Conservation (phyloP, 2,888 invertebrate species). For the Drosophila prostipennis region DNA sequence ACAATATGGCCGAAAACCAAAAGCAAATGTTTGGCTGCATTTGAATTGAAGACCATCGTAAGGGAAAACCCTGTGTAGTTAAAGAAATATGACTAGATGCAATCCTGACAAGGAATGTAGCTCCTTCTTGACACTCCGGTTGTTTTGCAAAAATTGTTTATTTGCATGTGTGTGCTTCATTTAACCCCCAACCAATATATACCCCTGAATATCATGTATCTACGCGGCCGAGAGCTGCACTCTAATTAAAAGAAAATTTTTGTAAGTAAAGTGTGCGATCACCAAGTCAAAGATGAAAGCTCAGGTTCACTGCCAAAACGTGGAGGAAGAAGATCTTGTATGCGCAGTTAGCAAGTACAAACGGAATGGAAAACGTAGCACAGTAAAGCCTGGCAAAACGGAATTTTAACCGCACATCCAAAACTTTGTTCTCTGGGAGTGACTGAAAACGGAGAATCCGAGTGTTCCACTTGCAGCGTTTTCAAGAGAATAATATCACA, state of each 20-base stretch:
- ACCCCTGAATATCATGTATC: constrained; percentile 22
- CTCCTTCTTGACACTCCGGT: constrained; percentile 59
- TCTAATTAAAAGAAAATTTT: constrained; percentile 16
- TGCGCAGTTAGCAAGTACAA: constrained; percentile 43
- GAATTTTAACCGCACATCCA: constrained; percentile 24
- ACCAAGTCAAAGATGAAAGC: constrained; percentile 75
- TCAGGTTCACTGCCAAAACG: constrained; percentile 83
- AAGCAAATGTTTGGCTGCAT: constrained; percentile 40
- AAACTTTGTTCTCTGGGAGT: not conserved
- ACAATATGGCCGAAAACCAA: constrained; percentile 48
- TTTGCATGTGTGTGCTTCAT: constrained; percentile 54
- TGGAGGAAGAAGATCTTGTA: constrained; percentile 63
- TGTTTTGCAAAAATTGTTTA: constrained; percentile 48
- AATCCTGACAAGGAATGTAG: constrained; percentile 6
- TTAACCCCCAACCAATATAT: constrained; percentile 26
- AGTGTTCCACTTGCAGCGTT: constrained; percentile 1
- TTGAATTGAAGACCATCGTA: constrained; percentile 27
- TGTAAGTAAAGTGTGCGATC: constrained; percentile 58
- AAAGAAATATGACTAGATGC: constrained; percentile 34
- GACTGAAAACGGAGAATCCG: not conserved
- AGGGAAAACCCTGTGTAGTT: constrained; percentile 47
- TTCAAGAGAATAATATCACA: constrained; percentile 28
- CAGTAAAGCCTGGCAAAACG: constrained; percentile 44
- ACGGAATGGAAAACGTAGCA: constrained; percentile 25
- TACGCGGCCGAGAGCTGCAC: constrained; percentile 5